A percentile compares a stretch with the other conserved stretches of the same genome.
phyloP scores from a whole-genome alignment of 2,888 invertebrate genomes.

The Gymnosoma rotundatum region DNA sequence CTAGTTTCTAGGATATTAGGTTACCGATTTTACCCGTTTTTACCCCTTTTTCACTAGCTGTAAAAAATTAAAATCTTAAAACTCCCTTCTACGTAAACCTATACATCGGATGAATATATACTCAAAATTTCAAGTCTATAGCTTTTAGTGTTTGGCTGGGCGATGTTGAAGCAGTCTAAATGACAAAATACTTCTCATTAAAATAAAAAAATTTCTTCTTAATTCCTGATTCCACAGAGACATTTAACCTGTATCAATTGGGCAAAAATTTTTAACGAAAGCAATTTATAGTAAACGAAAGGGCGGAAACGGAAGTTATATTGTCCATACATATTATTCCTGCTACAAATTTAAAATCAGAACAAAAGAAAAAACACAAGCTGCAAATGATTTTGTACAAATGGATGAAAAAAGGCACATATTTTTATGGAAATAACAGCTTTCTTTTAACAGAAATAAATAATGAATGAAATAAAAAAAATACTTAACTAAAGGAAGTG shows the following conservation, averaged over 20 bases:
- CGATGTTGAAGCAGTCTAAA: no score
- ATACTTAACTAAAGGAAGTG: constrained; percentile 40
- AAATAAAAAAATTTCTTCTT: background rate
- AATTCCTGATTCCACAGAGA: background rate
- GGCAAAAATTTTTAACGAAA: background rate
- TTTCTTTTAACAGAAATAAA: constrained; percentile 24
- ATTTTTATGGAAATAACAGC: constrained; percentile 15
- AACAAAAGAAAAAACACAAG: constrained; percentile 25
- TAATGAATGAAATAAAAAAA: constrained; percentile 59
- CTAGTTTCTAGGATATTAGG: no score
- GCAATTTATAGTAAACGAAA: background rate
- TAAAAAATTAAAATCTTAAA: no score
- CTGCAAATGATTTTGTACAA: constrained; percentile 39
- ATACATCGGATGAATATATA: no score
- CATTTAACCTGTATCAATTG: constrained; percentile 26
- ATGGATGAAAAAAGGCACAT: constrained; percentile 20
- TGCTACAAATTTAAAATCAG: background rate
- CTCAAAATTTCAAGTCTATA: no score
- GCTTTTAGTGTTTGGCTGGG: no score
- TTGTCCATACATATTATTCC: constrained; percentile 61
- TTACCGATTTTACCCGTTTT: no score
- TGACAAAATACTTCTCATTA: no score
- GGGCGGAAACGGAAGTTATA: constrained; percentile 68
- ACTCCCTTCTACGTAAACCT: no score
- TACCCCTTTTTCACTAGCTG: no score